These are phyloP conservation scores for Diadumene lineata DNA, from an alignment of 92 coral and sea anemone species.

Conservation along the genomic window DNA sequence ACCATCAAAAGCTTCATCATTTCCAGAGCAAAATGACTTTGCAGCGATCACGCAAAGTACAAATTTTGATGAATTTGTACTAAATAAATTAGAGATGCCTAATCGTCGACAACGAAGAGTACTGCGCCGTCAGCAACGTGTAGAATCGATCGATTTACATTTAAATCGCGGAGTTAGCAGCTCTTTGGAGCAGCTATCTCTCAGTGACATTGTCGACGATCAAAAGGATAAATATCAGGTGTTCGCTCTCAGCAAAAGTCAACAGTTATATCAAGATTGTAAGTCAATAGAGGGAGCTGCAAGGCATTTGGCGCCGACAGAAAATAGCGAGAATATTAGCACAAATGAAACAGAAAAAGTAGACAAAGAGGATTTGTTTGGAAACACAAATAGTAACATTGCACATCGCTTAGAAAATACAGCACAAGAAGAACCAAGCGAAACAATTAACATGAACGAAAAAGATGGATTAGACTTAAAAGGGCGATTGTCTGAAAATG, in stretches of 20 bases:
- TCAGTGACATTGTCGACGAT: constrained; percentile 13
- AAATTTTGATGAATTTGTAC: background rate
- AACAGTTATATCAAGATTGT: background rate
- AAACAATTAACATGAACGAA: background rate
- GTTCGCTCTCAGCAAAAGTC: constrained; percentile 13
- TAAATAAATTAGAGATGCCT: background rate
- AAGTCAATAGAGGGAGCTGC: background rate
- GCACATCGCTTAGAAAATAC: too few relatives aligned
- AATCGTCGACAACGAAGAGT: background rate
- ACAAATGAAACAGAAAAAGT: background rate
- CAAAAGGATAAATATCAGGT: constrained; percentile 19
- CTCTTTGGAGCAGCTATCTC: background rate
- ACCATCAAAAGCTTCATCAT: background rate
- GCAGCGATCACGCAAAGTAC: background rate
- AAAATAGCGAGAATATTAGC: background rate
- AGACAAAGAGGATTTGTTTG: too few relatives aligned
- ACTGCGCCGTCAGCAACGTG: background rate
- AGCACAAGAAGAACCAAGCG: background rate
- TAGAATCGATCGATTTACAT: background rate
- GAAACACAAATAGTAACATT: too few relatives aligned
- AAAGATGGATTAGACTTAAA: too few relatives aligned
- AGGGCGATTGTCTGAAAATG: too few relatives aligned
- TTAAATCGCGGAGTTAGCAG: background rate
- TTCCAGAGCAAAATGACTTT: background rate
- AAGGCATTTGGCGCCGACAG: background rate